A percentile compares a stretch with the other conserved stretches of the same genome.
Evolutionary conservation across 2,113 vertebrate species (phyloP).

Genomic region (Grantiella picta): DNA sequence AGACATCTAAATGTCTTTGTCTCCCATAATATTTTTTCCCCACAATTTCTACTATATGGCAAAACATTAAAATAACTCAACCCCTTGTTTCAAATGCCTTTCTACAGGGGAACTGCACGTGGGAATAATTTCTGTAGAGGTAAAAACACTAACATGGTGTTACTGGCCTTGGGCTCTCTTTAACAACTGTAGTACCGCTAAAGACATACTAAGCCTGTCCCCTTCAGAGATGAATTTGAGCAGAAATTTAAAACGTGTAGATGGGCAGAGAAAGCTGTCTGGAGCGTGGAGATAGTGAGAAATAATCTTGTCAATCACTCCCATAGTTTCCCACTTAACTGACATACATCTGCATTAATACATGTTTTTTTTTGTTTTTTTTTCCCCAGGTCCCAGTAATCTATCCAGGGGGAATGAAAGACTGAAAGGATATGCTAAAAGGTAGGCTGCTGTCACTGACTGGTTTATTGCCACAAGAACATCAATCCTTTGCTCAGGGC

Average conservation of each 20-base stretch:
- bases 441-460: neutral
- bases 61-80: neutral
- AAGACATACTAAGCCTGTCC: neutral
- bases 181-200: neutral
- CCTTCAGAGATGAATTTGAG: neutral
- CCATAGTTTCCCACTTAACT: neutral
- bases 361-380: neutral
- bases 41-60: neutral
- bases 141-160: neutral
- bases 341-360: neutral
- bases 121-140: neutral
- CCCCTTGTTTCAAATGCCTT: neutral
- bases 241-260: constrained; percentile 7
- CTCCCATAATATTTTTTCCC: too few species aligned
- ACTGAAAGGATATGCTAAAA: neutral
- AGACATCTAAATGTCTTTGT: neutral
- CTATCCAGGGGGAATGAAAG: neutral
- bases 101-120: neutral
- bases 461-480: neutral
- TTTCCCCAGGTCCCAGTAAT: neutral
- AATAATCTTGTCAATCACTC: constrained; percentile 19
- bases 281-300: neutral
- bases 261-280: neutral
- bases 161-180: neutral
- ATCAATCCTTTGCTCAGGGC: neutral